Evolutionary conservation across 2,888 invertebrate genomes (phyloP), one percentile per base, ranked within the genome.

Genomic region (Hylaea fasciaria): DNA sequence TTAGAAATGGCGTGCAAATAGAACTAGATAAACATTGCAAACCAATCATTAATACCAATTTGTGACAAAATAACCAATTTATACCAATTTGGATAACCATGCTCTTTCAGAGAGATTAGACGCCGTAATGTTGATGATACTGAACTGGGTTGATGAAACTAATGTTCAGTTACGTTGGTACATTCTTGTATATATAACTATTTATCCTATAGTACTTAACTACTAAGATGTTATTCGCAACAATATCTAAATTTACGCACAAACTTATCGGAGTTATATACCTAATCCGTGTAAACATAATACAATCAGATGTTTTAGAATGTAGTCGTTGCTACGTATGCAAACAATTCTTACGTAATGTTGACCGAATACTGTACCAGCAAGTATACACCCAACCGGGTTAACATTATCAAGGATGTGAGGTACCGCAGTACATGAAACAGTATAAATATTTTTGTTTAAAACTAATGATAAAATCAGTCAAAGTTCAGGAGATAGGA

Each of bases 391-490:
- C 66, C 66, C 63, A 78, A 81, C 81, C 79, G 72, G 80, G 80
- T 84, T 82, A 78, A 61, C 66, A 14, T 68, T 80, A 80, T 76
- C 75, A 71, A 70, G 69, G 66, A 68, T 71, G 64, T 63, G 72
- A 70, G 61, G 63, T 74, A 74, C 66, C 65, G 62, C 55, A 55
- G 66, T 73, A 72, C 71, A 67, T 68, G 59, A 63, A 68, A 69
- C 65, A 73, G 72, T 77, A 79, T 78, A 81, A 86, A 87, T 88
- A 85, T 86, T 87, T 86, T 87, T 83, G 78, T 84, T 81, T 75
- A 64, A 71, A 78, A 68, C 71, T 17, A 57, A 52, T 41, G 86
- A 86, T 89, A 87, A 66, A 59, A 62, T 51, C 71, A 71, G 87
- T 79, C 87, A 87, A 85, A 89, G 89, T 86, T 87, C 88, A 80